Conservation (phyloP, 2,888 invertebrate genomes). For the Amiota mariae region DNA sequence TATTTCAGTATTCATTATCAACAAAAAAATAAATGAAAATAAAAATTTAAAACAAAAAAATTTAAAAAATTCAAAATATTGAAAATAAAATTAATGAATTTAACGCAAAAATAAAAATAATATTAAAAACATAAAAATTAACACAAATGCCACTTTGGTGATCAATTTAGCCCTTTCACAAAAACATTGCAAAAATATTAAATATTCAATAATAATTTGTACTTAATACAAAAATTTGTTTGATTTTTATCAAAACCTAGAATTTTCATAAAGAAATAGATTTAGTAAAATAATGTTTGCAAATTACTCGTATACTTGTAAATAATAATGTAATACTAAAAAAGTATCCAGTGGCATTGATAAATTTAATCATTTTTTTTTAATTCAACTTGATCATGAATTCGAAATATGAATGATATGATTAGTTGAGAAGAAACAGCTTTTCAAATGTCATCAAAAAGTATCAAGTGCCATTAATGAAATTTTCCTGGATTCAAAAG, state of each 20-base stretch:
- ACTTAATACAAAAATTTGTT: background rate
- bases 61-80: conserved; percentile 15
- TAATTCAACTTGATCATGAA: too few relatives aligned
- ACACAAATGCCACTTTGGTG: background rate
- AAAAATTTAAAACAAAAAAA: conserved; percentile 8
- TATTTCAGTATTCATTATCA: background rate
- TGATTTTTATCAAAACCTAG: background rate
- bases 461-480: too few relatives aligned
- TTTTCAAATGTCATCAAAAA: too few relatives aligned
- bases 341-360: too few relatives aligned
- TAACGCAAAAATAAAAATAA: background rate
- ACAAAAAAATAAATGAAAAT: background rate
- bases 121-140: background rate
- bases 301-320: too few relatives aligned
- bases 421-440: too few relatives aligned
- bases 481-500: too few relatives aligned
- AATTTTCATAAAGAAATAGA: too few relatives aligned
- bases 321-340: too few relatives aligned
- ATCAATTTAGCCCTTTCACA: background rate
- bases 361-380: too few relatives aligned
- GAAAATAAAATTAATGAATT: background rate
- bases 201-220: background rate
- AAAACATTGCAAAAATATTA: background rate
- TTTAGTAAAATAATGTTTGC: too few relatives aligned
- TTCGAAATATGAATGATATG: too few relatives aligned